phyloP scores from a whole-genome alignment of 2,888 invertebrate genomes.

The Drosophila neutralis region DNA sequence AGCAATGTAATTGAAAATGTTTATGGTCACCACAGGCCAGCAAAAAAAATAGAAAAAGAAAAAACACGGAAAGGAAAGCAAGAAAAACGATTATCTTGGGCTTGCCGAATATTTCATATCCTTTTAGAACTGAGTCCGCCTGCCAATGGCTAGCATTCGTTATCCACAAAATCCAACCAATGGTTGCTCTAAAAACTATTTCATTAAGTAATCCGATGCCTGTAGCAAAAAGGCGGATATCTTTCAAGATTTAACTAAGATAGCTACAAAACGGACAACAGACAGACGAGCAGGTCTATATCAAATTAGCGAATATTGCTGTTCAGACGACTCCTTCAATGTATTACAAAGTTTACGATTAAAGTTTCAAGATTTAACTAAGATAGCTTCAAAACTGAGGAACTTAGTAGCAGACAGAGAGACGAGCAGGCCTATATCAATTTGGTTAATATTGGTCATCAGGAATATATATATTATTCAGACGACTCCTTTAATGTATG shows the following conservation, averaged over 20 bases:
- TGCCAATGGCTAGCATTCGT: background rate
- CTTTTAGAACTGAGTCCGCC: background rate
- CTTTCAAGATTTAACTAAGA: background rate
- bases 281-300: background rate
- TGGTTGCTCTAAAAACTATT: background rate
- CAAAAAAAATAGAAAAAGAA: background rate
- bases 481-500: no score
- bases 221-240: no score
- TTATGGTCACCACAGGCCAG: constrained; percentile 38
- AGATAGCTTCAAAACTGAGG: no score
- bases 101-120: background rate
- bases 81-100: background rate
- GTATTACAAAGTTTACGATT: background rate
- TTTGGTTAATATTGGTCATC: no score
- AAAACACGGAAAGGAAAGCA: background rate
- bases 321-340: background rate
- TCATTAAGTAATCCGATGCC: background rate
- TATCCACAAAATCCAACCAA: background rate
- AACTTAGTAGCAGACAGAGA: no score
- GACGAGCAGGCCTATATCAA: no score
- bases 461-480: no score
- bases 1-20: constrained; percentile 66
- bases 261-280: background rate
- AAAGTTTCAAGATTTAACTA: no score
- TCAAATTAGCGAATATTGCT: background rate